Evolutionary conservation across 2,888 invertebrate genomes (phyloP).

Genomic region (Hydriomena furcata): DNA sequence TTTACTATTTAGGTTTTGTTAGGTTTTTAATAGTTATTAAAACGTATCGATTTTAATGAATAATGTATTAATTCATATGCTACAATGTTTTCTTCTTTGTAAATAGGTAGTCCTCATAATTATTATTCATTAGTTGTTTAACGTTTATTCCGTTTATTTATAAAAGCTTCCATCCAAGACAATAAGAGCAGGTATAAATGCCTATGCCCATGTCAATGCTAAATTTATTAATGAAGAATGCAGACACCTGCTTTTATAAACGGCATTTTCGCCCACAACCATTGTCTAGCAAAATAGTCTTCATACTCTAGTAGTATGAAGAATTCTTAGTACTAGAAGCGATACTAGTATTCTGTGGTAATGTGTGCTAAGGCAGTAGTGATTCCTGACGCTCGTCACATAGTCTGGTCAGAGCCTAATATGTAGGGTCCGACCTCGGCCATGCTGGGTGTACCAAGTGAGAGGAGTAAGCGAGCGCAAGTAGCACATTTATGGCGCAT

Average conservation of each 20-base stretch:
- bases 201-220: slow-evolving; percentile 1
- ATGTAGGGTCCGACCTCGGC: slow-evolving; percentile 69
- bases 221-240: slow-evolving; percentile 11
- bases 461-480: slow-evolving; percentile 26
- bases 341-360: slow-evolving; percentile 14
- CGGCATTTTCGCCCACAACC: slow-evolving; percentile 18
- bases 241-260: slow-evolving; percentile 13
- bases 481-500: too few relatives aligned
- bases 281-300: slow-evolving; percentile 13
- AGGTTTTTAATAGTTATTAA: too few relatives aligned
- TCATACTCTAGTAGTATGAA: not conserved
- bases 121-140: too few relatives aligned
- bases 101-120: too few relatives aligned
- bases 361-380: slow-evolving; percentile 40
- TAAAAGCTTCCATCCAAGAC: not conserved
- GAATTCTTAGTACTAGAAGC: slow-evolving; percentile 2
- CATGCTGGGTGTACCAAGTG: slow-evolving; percentile 40
- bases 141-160: too few relatives aligned
- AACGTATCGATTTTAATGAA: too few relatives aligned
- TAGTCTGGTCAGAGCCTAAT: slow-evolving; percentile 67
- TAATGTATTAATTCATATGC: too few relatives aligned
- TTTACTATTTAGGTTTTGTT: too few relatives aligned
- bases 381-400: slow-evolving; percentile 66
- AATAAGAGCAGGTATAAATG: not conserved
- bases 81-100: too few relatives aligned